phyloP scores from a whole-genome alignment of 2,797 vertebrate genomes.

The Xenentodon cancila region DNA sequence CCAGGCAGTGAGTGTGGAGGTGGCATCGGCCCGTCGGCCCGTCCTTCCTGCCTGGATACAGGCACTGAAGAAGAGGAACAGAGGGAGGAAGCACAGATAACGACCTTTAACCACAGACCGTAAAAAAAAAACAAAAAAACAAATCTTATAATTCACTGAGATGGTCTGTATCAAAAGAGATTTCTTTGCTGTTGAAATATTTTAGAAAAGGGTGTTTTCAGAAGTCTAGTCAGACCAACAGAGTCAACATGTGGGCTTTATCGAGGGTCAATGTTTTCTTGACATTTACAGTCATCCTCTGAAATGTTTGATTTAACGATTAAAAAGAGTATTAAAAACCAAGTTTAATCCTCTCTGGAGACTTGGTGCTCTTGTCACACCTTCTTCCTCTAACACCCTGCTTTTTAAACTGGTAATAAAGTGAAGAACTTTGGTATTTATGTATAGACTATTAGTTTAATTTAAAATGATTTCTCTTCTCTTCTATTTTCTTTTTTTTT shows the following conservation, averaged over 20 bases:
- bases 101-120: not conserved
- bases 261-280: not conserved
- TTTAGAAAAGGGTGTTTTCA: conserved; percentile 4
- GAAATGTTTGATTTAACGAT: not conserved
- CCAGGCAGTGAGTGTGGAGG: conserved; percentile 25
- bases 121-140: not conserved
- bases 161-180: not conserved
- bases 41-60: conserved; percentile 75
- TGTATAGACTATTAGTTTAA: too few species aligned
- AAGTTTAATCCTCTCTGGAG: conserved; percentile 6
- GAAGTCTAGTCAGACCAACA: not conserved
- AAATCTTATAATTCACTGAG: not conserved
- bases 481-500: too few species aligned
- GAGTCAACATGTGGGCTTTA: not conserved
- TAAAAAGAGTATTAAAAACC: not conserved
- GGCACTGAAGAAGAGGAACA: conserved; percentile 74
- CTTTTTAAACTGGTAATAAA: conserved; percentile 1
- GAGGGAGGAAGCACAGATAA: conserved; percentile 58
- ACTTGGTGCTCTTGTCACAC: not conserved
- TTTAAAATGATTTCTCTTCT: too few species aligned
- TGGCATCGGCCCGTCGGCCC: conserved; percentile 34
- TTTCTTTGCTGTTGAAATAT: not conserved
- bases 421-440: too few species aligned
- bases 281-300: too few species aligned
- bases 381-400: not conserved